Conservation (phyloP, 1,140 invertebrate species). For the Argopecten irradians region DNA sequence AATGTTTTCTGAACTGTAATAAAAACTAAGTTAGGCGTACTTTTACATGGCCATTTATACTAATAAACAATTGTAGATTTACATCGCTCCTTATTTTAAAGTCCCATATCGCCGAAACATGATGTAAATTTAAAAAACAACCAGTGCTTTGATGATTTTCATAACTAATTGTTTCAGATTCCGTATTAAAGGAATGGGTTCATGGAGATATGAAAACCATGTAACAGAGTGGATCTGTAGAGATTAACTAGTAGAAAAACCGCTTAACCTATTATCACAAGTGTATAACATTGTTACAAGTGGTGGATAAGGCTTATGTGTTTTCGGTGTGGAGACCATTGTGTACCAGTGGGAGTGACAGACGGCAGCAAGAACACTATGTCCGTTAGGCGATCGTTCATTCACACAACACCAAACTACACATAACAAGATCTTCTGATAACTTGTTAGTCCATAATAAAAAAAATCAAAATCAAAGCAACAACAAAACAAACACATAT, state of each 20-base stretch:
- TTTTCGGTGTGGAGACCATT: neutral
- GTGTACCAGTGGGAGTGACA: neutral
- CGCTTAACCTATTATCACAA: neutral
- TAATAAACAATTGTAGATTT: neutral
- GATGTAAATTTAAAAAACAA: neutral
- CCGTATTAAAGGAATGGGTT: neutral
- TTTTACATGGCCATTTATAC: neutral
- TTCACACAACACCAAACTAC: too few relatives aligned
- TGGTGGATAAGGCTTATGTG: neutral
- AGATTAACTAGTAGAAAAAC: neutral
- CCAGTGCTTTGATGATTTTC: conserved; percentile 16
- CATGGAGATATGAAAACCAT: neutral
- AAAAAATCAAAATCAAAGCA: too few relatives aligned
- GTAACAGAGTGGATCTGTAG: neutral
- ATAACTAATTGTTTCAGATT: neutral
- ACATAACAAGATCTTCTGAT: too few relatives aligned
- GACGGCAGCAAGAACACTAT: neutral
- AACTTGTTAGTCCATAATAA: too few relatives aligned
- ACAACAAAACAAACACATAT: too few relatives aligned
- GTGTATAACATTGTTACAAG: neutral
- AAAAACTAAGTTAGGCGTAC: neutral
- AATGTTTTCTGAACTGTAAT: neutral
- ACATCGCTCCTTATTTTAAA: neutral
- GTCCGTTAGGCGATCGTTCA: too few relatives aligned
- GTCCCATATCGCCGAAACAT: neutral